These are phyloP conservation scores for Callaeas wilsoni DNA, from an alignment of 2,113 vertebrate genomes.

Conservation along the genomic window DNA sequence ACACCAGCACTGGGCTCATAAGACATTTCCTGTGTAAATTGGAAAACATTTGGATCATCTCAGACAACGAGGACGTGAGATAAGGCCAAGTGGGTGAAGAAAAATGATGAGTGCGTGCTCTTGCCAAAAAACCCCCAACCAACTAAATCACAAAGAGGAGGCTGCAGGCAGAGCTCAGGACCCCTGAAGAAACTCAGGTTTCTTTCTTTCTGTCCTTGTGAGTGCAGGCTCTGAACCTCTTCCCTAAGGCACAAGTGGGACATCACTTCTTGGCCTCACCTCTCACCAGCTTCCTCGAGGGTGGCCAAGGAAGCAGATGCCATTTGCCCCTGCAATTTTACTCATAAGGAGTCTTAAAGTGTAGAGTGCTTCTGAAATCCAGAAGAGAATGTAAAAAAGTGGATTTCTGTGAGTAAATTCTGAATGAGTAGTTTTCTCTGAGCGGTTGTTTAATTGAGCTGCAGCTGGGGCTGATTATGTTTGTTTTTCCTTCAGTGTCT, in stretches of 20 bases:
- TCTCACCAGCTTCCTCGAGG: not conserved
- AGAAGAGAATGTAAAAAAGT: constrained; percentile 6
- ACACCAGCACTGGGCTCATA: not conserved
- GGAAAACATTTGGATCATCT: not conserved
- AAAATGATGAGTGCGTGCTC: not conserved
- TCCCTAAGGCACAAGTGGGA: not conserved
- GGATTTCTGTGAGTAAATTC: constrained; percentile 11
- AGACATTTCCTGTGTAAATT: not conserved
- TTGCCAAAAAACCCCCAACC: not conserved
- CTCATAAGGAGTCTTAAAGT: not conserved
- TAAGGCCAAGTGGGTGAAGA: not conserved
- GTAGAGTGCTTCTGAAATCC: not conserved
- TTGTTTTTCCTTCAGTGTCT: constrained; percentile 51
- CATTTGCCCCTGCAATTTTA: not conserved
- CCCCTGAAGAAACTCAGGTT: not conserved
- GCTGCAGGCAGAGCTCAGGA: not conserved
- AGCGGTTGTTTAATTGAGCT: constrained; percentile 43
- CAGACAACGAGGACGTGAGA: not conserved
- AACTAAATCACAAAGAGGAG: not conserved
- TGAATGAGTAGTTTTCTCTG: constrained; percentile 28
- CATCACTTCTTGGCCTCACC: not conserved
- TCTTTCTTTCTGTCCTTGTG: not conserved
- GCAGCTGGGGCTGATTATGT: constrained; percentile 66
- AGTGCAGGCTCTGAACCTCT: not conserved
- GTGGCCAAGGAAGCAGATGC: not conserved